Percentiles rank a stretch among this genome's conserved stretches.
phyloP scores from a whole-genome alignment of 2,113 vertebrate species.

The Semicossyphus pulcher region DNA sequence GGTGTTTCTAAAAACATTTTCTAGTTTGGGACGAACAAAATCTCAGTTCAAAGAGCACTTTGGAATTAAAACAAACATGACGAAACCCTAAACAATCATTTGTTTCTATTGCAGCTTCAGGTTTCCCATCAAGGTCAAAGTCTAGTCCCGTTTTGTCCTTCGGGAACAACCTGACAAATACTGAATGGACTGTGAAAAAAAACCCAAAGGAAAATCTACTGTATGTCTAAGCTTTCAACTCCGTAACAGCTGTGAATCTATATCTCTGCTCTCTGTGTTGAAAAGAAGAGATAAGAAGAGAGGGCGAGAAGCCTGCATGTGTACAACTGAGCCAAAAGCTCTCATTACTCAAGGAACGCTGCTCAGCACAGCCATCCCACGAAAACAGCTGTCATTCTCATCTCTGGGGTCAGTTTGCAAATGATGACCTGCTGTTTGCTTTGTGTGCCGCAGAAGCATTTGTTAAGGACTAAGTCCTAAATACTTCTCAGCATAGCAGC shows the following conservation, averaged over 20 bases:
- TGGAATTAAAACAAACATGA: slow-evolving; percentile 28
- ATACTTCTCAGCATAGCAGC: slow-evolving; percentile 1
- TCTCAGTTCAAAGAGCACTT: neutral
- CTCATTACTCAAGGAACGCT: slow-evolving; percentile 57
- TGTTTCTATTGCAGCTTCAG: slow-evolving; percentile 14
- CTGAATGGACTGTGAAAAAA: neutral
- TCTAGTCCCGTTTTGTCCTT: slow-evolving; percentile 1
- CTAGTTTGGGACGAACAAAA: slow-evolving; percentile 8
- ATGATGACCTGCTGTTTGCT: slow-evolving; percentile 64
- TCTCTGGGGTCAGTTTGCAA: slow-evolving; percentile 66
- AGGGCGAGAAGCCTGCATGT: slow-evolving; percentile 5
- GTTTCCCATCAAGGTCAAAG: slow-evolving; percentile 37
- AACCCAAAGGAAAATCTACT: neutral
- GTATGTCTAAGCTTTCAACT: neutral
- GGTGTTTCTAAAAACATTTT: slow-evolving; percentile 8
- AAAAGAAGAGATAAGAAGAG: slow-evolving; percentile 9
- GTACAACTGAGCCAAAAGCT: slow-evolving; percentile 44
- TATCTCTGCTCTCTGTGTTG: neutral
- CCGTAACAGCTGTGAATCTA: slow-evolving; percentile 1
- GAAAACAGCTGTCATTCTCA: slow-evolving; percentile 71
- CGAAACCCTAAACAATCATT: neutral
- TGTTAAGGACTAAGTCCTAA: slow-evolving; percentile 33
- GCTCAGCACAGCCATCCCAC: slow-evolving; percentile 56
- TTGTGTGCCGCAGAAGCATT: slow-evolving; percentile 44
- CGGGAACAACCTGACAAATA: neutral